phyloP scores from a whole-genome alignment of 2,888 invertebrate species.

The Ommatoiulus sabulosus region DNA sequence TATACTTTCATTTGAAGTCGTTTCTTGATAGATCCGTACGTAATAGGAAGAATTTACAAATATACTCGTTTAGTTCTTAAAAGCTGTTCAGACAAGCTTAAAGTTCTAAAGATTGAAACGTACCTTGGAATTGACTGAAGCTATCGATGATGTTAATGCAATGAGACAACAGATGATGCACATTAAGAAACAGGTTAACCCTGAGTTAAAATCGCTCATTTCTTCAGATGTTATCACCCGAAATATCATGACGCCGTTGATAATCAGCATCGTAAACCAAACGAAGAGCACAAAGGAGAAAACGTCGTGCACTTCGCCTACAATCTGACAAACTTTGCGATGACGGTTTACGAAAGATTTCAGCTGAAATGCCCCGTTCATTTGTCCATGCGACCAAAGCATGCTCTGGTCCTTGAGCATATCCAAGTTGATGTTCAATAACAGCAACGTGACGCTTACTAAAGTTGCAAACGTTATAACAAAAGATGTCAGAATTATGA shows the following conservation, averaged over 20 bases:
- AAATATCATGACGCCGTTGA: background rate
- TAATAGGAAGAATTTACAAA: too few species aligned
- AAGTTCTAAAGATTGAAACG: background rate
- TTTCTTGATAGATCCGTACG: too few species aligned
- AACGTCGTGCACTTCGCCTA: background rate
- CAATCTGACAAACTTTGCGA: background rate
- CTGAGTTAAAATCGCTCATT: background rate
- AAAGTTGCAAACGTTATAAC: background rate
- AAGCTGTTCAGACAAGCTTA: too few species aligned
- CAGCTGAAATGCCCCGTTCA: background rate
- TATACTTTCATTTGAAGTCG: too few species aligned
- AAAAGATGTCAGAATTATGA: background rate
- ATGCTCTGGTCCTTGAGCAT: background rate
- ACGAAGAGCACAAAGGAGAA: background rate
- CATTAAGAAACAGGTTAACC: background rate
- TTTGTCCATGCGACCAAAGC: background rate
- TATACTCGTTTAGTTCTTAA: too few species aligned
- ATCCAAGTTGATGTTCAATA: background rate
- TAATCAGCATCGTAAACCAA: background rate
- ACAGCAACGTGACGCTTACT: background rate
- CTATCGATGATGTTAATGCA: background rate
- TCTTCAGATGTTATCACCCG: background rate
- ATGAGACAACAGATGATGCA: background rate
- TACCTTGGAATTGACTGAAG: background rate
- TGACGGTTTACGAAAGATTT: background rate